Percentiles rank a stretch among this genome's conserved stretches.
Evolutionary conservation across 2,888 invertebrate genomes (phyloP).

Genomic region (Drosophila differens): DNA sequence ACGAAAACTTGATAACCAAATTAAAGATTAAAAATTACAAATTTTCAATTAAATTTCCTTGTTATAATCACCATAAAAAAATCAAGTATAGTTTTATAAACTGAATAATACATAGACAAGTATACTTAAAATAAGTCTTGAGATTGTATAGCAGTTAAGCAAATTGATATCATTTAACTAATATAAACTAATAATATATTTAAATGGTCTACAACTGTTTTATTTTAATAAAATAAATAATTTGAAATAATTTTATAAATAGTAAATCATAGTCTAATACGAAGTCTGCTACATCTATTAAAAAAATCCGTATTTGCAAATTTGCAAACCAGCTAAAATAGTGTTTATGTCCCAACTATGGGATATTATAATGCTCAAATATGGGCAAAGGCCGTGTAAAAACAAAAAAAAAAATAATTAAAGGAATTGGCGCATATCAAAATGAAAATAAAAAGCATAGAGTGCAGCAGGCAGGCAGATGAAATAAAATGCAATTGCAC

Average conservation of each 20-base stretch:
- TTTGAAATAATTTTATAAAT: not conserved
- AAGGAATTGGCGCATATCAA: conserved; percentile 56
- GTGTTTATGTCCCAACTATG: conserved; percentile 8
- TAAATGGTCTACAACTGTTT: not conserved
- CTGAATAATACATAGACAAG: not conserved
- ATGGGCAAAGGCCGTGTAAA: conserved; percentile 47
- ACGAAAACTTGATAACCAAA: not conserved
- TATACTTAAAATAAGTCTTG: not conserved
- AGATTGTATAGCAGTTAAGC: not conserved
- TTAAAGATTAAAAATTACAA: not conserved
- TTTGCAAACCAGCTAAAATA: conserved; percentile 1
- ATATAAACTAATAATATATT: not conserved
- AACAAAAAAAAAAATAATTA: conserved; percentile 13
- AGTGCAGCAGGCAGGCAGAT: conserved; percentile 38
- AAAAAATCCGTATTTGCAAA: not conserved
- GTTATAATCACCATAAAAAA: not conserved
- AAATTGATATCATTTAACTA: not conserved
- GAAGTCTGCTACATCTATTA: not conserved
- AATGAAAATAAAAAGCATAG: conserved; percentile 54
- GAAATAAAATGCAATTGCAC: conserved; percentile 81
- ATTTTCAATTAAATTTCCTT: not conserved
- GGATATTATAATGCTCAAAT: conserved; percentile 28
- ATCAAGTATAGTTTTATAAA: not conserved
- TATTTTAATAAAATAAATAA: not conserved
- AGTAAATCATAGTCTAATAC: not conserved